A percentile compares a stretch with the other conserved stretches of the same genome.
These are phyloP conservation scores for Chloroclysta siterata DNA, from an alignment of 2,888 invertebrate genomes.

Conservation along the genomic window DNA sequence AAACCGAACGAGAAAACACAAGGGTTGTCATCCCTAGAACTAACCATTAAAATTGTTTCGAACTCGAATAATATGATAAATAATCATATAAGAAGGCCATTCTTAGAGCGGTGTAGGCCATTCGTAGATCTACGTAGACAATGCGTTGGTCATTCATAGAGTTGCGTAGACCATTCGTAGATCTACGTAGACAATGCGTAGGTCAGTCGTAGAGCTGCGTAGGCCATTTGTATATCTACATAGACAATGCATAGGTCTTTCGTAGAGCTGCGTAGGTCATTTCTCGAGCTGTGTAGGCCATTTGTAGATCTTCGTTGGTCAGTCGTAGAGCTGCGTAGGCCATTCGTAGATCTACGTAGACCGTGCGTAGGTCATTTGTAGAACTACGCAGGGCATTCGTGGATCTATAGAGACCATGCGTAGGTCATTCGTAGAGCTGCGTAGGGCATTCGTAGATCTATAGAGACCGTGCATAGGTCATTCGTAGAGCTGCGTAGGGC, in stretches of 20 bases:
- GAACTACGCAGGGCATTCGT: background rate
- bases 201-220: background rate
- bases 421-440: background rate
- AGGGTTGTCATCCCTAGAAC: slow-evolving; percentile 7
- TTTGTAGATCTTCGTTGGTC: background rate
- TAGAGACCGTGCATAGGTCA: background rate
- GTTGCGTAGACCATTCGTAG: no score
- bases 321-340: background rate
- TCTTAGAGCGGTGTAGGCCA: no score
- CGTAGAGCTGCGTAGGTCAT: background rate
- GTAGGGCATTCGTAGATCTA: background rate
- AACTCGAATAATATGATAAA: no score
- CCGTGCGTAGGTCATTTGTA: background rate
- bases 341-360: background rate
- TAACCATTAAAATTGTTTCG: background rate
- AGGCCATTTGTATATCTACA: background rate
- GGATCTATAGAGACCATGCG: background rate
- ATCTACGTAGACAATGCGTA: background rate
- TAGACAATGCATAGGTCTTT: background rate
- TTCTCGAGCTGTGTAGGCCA: background rate
- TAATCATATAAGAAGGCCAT: no score
- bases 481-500: background rate
- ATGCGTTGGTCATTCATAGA: no score
- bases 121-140: no score
- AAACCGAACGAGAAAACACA: slow-evolving; percentile 20